Conservation (phyloP, 2,888 invertebrate genomes). For the Heteromyza rotundicornis region DNA sequence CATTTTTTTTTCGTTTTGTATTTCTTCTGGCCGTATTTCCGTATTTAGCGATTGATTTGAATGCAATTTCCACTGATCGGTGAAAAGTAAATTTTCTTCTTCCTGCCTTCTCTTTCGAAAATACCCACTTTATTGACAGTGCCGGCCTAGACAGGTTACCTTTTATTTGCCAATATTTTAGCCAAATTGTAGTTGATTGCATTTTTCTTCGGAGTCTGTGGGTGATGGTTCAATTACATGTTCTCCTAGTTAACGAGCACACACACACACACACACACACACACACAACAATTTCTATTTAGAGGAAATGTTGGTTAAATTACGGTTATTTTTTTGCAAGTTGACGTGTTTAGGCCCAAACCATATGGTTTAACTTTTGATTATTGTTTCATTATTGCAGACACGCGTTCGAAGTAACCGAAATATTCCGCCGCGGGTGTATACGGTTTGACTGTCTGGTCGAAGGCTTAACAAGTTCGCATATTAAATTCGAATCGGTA, state of each 20-base stretch:
- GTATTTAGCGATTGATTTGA: no score
- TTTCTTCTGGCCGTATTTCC: no score
- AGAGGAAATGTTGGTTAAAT: not conserved
- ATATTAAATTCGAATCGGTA: no score
- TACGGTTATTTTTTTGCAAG: not conserved
- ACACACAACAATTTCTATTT: not conserved
- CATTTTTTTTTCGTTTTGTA: not conserved
- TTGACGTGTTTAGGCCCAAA: not conserved
- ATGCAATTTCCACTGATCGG: no score
- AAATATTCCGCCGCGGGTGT: not conserved
- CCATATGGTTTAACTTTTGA: not conserved
- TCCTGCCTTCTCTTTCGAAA: no score
- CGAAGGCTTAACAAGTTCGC: no score
- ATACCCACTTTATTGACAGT: no score
- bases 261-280: no score
- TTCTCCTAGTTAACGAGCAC: not conserved
- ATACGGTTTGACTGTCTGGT: no score
- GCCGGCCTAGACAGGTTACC: not conserved
- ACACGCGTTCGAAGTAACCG: not conserved
- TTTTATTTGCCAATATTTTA: not conserved
- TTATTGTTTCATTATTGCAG: not conserved
- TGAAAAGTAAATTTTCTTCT: no score
- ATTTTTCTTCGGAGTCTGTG: not conserved
- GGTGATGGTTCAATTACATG: not conserved
- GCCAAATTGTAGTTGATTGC: not conserved